Evolutionary conservation across 2,888 invertebrate species (phyloP).

Genomic region (Protonemura montana): DNA sequence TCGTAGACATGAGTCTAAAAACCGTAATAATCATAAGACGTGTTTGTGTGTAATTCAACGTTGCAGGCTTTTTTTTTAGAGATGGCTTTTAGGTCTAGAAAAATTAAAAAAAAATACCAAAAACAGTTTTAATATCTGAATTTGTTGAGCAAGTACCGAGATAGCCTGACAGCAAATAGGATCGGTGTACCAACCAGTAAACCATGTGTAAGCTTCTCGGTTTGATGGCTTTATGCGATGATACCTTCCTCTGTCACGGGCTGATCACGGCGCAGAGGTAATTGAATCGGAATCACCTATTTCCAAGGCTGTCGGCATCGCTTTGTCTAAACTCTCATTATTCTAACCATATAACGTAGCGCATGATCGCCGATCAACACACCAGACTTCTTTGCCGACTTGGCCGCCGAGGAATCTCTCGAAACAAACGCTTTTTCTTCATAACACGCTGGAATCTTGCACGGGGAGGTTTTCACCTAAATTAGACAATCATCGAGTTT

Average conservation of each 20-base stretch:
- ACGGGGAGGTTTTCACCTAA: background rate
- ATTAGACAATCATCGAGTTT: background rate
- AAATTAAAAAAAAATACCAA: too few species aligned
- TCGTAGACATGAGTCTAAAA: too few species aligned
- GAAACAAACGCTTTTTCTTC: background rate
- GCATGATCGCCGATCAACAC: background rate
- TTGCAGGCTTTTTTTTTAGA: too few species aligned
- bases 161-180: too few species aligned
- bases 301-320: slow-evolving; percentile 25
- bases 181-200: too few species aligned
- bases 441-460: background rate
- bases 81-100: too few species aligned
- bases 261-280: slow-evolving; percentile 5
- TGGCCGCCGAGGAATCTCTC: background rate
- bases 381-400: background rate
- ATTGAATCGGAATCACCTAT: slow-evolving; percentile 28
- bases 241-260: slow-evolving; percentile 9
- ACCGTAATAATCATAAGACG: too few species aligned
- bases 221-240: slow-evolving; percentile 30
- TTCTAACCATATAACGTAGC: slow-evolving; percentile 16
- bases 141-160: too few species aligned
- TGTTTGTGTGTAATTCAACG: too few species aligned
- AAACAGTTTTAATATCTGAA: too few species aligned
- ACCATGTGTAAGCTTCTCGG: background rate
- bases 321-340: slow-evolving; percentile 34